A percentile compares a stretch with the other conserved stretches of the same genome.
Evolutionary conservation across 2,888 invertebrate species (phyloP).

Genomic region (Caenorhabditis sp.): DNA sequence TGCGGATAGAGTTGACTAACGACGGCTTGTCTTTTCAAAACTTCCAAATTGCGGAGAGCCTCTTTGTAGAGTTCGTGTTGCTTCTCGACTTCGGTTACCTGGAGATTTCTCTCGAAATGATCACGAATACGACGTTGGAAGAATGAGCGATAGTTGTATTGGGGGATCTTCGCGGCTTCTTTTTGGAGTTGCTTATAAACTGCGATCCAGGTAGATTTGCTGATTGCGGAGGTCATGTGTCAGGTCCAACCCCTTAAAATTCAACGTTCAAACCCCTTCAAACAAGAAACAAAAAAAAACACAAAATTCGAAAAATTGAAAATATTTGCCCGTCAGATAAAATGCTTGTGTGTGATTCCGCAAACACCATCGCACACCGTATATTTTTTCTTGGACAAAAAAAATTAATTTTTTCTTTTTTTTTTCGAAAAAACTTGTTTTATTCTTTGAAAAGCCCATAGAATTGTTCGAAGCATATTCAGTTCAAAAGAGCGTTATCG

Average conservation of each 20-base stretch:
- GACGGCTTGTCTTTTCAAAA: constrained; percentile 53
- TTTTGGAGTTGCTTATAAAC: constrained; percentile 67
- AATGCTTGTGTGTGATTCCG: not conserved
- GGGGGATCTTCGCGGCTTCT: constrained; percentile 66
- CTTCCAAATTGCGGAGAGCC: constrained; percentile 43
- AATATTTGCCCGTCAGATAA: constrained; percentile 12
- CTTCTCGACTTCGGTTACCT: constrained; percentile 50
- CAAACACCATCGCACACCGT: not conserved
- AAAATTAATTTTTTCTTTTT: constrained; percentile 6
- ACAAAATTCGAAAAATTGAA: not conserved
- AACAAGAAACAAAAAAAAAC: constrained; percentile 9
- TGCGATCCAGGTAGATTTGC: constrained; percentile 57
- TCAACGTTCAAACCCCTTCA: too few relatives aligned
- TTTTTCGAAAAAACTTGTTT: constrained; percentile 20
- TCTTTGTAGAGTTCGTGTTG: constrained; percentile 58
- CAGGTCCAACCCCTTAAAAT: constrained; percentile 9
- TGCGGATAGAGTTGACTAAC: constrained; percentile 57
- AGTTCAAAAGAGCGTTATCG: too few relatives aligned
- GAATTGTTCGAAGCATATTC: too few relatives aligned
- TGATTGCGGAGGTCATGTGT: constrained; percentile 46
- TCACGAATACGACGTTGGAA: constrained; percentile 69
- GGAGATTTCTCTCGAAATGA: constrained; percentile 61
- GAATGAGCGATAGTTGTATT: constrained; percentile 69
- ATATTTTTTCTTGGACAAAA: not conserved
- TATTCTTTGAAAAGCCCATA: too few relatives aligned